Evolutionary conservation across 2,888 invertebrate species (phyloP).

Genomic region (Gonocerus acuteangulatus): DNA sequence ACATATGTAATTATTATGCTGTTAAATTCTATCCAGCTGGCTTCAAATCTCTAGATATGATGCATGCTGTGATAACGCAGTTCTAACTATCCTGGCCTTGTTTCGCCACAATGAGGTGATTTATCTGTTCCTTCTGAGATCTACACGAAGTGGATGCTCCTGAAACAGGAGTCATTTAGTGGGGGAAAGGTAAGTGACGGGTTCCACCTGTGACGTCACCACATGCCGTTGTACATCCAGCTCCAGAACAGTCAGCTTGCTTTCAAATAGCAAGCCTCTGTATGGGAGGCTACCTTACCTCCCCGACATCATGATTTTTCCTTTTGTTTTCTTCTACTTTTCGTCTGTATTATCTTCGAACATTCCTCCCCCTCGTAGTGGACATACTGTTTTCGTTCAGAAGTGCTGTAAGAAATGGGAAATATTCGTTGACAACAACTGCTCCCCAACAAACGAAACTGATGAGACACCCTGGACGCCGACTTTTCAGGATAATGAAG

Average conservation of each 20-base stretch:
- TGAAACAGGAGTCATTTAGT: too few species aligned
- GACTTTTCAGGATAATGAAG: conserved; percentile 34
- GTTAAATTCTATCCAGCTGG: too few species aligned
- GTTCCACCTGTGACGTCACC: not conserved
- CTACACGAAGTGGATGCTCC: too few species aligned
- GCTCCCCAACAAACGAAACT: conserved; percentile 55
- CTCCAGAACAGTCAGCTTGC: not conserved
- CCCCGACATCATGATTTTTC: not conserved
- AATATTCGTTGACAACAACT: conserved; percentile 58
- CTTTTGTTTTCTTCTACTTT: not conserved
- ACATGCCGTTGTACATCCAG: not conserved
- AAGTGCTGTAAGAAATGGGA: conserved; percentile 73
- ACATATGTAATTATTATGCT: too few species aligned
- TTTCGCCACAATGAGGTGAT: too few species aligned
- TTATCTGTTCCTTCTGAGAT: too few species aligned
- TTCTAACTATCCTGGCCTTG: too few species aligned
- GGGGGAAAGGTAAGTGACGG: too few species aligned
- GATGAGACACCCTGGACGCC: conserved; percentile 42
- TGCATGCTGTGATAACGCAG: too few species aligned
- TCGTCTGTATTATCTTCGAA: not conserved
- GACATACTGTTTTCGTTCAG: conserved; percentile 49
- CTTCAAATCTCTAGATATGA: too few species aligned
- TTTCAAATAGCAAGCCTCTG: not conserved
- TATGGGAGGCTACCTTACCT: not conserved
- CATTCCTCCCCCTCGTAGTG: conserved; percentile 4